Evolutionary conservation across 2,113 vertebrate genomes (phyloP).

Genomic region (Grammomys surdaster): DNA sequence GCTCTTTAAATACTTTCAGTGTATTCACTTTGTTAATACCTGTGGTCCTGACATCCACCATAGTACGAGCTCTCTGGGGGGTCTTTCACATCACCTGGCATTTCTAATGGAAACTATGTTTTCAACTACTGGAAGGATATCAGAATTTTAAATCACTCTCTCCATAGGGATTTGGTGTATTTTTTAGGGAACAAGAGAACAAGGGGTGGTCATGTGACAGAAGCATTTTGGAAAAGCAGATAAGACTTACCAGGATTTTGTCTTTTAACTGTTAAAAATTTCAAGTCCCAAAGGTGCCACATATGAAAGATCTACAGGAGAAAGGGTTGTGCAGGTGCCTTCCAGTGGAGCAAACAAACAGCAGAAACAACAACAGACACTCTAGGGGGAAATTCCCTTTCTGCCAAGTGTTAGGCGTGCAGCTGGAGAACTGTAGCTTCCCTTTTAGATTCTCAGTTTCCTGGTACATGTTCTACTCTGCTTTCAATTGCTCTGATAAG

Average conservation of each 20-base stretch:
- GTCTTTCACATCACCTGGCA: not conserved
- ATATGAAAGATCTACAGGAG: conserved; percentile 30
- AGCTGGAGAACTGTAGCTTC: not conserved
- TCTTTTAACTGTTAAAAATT: conserved; percentile 28
- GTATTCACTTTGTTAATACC: not conserved
- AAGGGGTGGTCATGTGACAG: not conserved
- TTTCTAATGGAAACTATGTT: not conserved
- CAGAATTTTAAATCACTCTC: not conserved
- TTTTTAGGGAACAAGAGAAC: not conserved
- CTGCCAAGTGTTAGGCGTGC: not conserved
- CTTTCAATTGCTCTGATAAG: not conserved
- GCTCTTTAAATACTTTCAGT: not conserved
- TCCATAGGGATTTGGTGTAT: not conserved
- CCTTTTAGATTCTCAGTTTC: not conserved
- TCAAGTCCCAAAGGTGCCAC: conserved; percentile 33
- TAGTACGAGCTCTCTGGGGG: not conserved
- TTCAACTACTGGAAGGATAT: not conserved
- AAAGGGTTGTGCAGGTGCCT: conserved; percentile 25
- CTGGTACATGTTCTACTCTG: not conserved
- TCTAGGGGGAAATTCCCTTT: too few species aligned
- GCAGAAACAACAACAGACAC: conserved; percentile 20
- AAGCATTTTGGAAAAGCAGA: not conserved
- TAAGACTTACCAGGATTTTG: not conserved
- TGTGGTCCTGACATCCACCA: not conserved
- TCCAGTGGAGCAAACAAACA: not conserved